Evolutionary conservation across 2,113 vertebrate genomes (phyloP), one percentile per base, ranked within the genome.

Genomic region (Theropithecus gelada): DNA sequence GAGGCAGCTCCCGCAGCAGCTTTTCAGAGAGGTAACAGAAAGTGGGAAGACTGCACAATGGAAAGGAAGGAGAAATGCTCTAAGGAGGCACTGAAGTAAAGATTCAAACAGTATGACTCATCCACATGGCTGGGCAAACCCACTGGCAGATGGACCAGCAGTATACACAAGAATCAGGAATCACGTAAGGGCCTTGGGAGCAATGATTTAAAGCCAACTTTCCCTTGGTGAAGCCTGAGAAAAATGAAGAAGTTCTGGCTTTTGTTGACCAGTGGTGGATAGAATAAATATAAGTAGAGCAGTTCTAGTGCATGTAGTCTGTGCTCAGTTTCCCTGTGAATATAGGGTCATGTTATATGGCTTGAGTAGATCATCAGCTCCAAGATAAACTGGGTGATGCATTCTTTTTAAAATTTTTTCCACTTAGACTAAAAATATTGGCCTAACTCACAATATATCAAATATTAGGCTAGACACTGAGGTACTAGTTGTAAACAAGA

Each of bases 91-190:
- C 59, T 75, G 32, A 90, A 75, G 16, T 64, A 94, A 64, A 83
- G 48, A 82, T 78, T 72, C 45, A 81, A 80, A 84, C 5, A 64
- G 16, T 52, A 6, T 85, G 30, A 85, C 40, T 94, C 45, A 52
- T n/a, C 3, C 93, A 97, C n/a, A 92, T 83, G 88, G 57, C 55
- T 93, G n/a, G 79, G 18, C 52, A 96, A 95, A 82, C 30, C 52
- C n/a, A 83, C n/a, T 50, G 43, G 23, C 81, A 88, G 68, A 93
- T 88, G 80, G 20, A 45, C 30, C 52, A 93, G 20, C 23, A 23
- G 43, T 45, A 59, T 10, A 75, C 20, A 64, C 8, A 92, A 55
- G 72, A 66, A 84, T 66, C 0, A 79, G 6, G 35, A 88, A 88
- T 81, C 35, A 5, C 43, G 10, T 50, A 64, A 2, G 50, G 25